phyloP scores from a whole-genome alignment of 2,888 invertebrate species.

The Synanthedon vespiformis region DNA sequence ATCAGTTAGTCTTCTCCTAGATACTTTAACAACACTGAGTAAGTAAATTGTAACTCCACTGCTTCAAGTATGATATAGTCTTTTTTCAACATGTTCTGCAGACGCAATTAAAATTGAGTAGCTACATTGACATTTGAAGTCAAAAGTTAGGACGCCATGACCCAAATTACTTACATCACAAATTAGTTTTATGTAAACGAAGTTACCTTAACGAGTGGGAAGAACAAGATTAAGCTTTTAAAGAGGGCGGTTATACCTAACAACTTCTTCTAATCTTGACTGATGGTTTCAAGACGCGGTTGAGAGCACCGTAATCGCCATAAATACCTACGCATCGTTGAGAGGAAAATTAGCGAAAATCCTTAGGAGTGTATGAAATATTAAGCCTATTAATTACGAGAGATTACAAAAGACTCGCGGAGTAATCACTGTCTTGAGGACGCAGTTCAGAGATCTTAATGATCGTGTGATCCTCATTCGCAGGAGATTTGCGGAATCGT shows the following conservation, averaged over 20 bases:
- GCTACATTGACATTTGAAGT: too few relatives aligned
- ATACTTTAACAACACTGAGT: too few relatives aligned
- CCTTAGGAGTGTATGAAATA: constrained; percentile 50
- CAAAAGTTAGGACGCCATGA: not conserved
- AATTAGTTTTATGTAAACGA: constrained; percentile 29
- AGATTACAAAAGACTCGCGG: constrained; percentile 44
- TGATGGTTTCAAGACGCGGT: constrained; percentile 23
- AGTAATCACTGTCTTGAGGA: constrained; percentile 37
- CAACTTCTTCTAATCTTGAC: constrained; percentile 34
- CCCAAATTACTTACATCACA: constrained; percentile 1
- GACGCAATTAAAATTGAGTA: too few relatives aligned
- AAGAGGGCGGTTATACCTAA: constrained; percentile 19
- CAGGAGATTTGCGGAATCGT: constrained; percentile 30
- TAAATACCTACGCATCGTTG: constrained; percentile 25
- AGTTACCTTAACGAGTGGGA: constrained; percentile 26
- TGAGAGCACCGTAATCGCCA: constrained; percentile 30
- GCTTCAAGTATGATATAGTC: too few relatives aligned
- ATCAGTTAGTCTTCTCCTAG: too few relatives aligned
- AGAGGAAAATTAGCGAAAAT: constrained; percentile 45
- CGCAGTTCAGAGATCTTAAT: constrained; percentile 36
- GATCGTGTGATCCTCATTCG: constrained; percentile 43
- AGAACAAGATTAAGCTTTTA: constrained; percentile 32
- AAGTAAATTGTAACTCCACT: too few relatives aligned
- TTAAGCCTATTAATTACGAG: constrained; percentile 53
- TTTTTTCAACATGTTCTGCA: too few relatives aligned